phyloP scores from a whole-genome alignment of 2,888 invertebrate genomes.

The Catocala fraxini region DNA sequence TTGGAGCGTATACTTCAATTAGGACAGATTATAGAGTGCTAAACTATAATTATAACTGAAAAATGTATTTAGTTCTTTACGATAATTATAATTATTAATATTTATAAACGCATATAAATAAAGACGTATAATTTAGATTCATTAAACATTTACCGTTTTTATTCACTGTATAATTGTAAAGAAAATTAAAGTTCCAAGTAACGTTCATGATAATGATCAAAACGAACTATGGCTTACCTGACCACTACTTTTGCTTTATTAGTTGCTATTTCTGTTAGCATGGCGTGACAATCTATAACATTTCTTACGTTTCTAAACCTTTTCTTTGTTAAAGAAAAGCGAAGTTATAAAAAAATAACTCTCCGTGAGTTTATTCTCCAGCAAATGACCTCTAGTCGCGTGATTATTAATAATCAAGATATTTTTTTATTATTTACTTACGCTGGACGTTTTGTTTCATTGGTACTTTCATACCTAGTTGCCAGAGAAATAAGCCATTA shows the following conservation, averaged over 20 bases:
- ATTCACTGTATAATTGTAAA: constrained; percentile 12
- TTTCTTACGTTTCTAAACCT: constrained; percentile 52
- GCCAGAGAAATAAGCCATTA: not conserved
- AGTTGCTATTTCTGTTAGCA: constrained; percentile 53
- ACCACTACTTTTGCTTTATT: constrained; percentile 37
- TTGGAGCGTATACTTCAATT: too few species aligned
- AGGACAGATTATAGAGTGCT: too few species aligned
- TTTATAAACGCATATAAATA: not conserved
- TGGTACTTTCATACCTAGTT: not conserved
- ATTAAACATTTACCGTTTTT: constrained; percentile 8
- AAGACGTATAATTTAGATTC: too few species aligned
- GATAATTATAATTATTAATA: too few species aligned
- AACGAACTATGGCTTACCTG: constrained; percentile 35
- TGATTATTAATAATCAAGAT: constrained; percentile 46
- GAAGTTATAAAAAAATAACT: constrained; percentile 30
- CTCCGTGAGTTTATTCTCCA: constrained; percentile 30
- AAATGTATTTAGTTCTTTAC: too few species aligned
- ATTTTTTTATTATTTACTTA: constrained; percentile 15
- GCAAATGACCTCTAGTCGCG: constrained; percentile 54
- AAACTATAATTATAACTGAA: too few species aligned
- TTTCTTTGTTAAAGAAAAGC: constrained; percentile 49
- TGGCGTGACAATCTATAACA: constrained; percentile 62
- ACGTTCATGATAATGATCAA: constrained; percentile 37
- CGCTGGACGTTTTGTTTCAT: not conserved
- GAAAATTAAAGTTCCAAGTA: constrained; percentile 31